These are phyloP conservation scores for Artemia franciscana DNA, from an alignment of 1,140 invertebrate species.

Conservation along the genomic window DNA sequence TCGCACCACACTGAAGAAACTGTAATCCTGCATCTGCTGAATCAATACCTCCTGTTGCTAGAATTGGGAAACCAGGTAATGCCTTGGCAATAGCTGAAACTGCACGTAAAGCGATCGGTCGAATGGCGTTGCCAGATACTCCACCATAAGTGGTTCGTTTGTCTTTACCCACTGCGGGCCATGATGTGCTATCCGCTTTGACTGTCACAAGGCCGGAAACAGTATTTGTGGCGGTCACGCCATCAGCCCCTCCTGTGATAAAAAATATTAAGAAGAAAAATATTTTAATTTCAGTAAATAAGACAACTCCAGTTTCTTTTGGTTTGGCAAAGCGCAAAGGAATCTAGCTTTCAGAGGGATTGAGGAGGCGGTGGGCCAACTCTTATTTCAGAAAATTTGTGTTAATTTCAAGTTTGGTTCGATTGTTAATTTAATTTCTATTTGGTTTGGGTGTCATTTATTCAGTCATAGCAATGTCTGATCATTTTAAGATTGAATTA, in stretches of 20 bases:
- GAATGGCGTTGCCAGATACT: slow-evolving; percentile 80
- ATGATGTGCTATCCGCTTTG: slow-evolving; percentile 48
- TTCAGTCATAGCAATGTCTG: too few relatives aligned
- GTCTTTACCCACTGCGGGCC: slow-evolving; percentile 63
- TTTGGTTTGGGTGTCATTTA: too few relatives aligned
- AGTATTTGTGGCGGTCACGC: slow-evolving; percentile 92
- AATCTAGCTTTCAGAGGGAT: too few relatives aligned
- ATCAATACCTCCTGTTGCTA: slow-evolving; percentile 90
- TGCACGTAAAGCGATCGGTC: slow-evolving; percentile 69
- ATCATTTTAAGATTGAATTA: too few relatives aligned
- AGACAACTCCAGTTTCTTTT: too few relatives aligned
- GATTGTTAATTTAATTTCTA: too few relatives aligned
- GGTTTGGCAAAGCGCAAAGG: too few relatives aligned
- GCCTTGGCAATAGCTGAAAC: slow-evolving; percentile 60
- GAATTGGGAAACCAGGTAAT: slow-evolving; percentile 66
- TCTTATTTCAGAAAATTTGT: too few relatives aligned
- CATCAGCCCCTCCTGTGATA: slow-evolving; percentile 52
- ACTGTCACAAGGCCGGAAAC: slow-evolving; percentile 70
- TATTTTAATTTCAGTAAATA: too few relatives aligned
- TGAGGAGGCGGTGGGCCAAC: too few relatives aligned
- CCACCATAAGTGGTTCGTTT: slow-evolving; percentile 85
- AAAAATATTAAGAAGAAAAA: slow-evolving; percentile 3
- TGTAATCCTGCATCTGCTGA: slow-evolving; percentile 79
- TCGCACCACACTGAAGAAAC: slow-evolving; percentile 74
- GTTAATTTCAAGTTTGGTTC: too few relatives aligned